Base-by-base conservation (phyloP, 2,113 vertebrate species). In the Malurus alboscapulatus region DNA sequence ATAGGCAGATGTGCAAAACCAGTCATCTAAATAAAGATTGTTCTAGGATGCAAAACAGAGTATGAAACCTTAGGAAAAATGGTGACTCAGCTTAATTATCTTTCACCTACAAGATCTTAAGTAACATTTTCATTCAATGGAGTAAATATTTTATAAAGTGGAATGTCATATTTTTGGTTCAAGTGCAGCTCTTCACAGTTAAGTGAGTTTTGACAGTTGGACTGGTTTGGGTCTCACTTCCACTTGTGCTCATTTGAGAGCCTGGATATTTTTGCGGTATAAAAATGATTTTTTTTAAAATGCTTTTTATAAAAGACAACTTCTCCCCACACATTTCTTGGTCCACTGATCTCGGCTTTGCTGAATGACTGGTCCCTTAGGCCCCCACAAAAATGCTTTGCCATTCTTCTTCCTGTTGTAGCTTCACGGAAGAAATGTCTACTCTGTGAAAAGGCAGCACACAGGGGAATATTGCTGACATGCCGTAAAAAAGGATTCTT, bases 31-130 rank as follows among this genome's bases (percentile, higher is more conserved):
- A 65, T 73, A 42, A 81, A 90, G 17, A 83, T 92, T 97, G 67
- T 97, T 97, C 80, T 97, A 94, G 95, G 78, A 90, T 87, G 92
- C 92, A 95, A 92, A 95, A 72, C 32, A 13, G 76, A 96, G 29
- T 59, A 68, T 17, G 34, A 87, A 61, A 96, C 89, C 36, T 82
- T 95, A 95, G 92, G 47, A 90, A 83, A 95, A 92, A 91, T 30
- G 48, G 77, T 73, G 75, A 72, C 62, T 95, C 67, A 80, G 40
- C 57, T 58, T 75, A 91, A 87, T 88, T 92, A 55, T 38, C 66
- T 88, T 92, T 72, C 72, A 68, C 55, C 62, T 80, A 20, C 14
- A 21, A 88, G 50, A 83, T 94, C 51, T 87, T 77, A 57, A 7
- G 48, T 90, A 71, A 77, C 7, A 7, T 85, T 96, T 96, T 92